phyloP scores from a whole-genome alignment of 2,797 vertebrate genomes.

The Diglossa cyanea region DNA sequence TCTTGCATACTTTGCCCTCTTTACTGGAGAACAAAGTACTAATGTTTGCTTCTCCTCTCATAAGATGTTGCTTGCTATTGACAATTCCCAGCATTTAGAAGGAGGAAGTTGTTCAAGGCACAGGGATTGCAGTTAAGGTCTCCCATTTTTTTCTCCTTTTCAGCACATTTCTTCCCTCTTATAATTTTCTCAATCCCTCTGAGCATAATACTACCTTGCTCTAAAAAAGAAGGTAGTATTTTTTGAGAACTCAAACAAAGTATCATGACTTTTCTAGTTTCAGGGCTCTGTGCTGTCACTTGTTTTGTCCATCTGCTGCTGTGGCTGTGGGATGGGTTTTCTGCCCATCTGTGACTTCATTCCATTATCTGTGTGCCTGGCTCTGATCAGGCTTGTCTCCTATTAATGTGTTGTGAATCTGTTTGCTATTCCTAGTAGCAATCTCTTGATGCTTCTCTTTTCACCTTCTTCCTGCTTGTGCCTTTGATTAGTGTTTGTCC shows the following conservation, averaged over 20 bases:
- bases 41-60: neutral
- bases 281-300: neutral
- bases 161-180: neutral
- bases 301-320: neutral
- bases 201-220: neutral
- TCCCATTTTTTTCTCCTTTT: neutral
- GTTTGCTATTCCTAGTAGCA: neutral
- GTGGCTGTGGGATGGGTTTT: neutral
- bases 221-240: rapidly evolving
- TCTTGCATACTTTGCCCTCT: neutral
- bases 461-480: neutral
- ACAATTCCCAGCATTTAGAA: neutral
- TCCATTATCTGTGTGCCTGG: neutral
- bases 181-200: neutral
- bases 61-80: neutral
- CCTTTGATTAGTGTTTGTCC: neutral
- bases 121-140: neutral
- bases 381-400: neutral
- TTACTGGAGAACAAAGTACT: neutral
- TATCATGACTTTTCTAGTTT: neutral
- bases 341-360: neutral
- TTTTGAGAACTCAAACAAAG: neutral
- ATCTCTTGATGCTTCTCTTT: neutral
- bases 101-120: neutral
- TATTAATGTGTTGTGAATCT: neutral